Percentiles rank a stretch among this genome's conserved stretches.
These are phyloP conservation scores for Nasonovia ribisnigri DNA, from an alignment of 2,888 invertebrate genomes.

Conservation along the genomic window DNA sequence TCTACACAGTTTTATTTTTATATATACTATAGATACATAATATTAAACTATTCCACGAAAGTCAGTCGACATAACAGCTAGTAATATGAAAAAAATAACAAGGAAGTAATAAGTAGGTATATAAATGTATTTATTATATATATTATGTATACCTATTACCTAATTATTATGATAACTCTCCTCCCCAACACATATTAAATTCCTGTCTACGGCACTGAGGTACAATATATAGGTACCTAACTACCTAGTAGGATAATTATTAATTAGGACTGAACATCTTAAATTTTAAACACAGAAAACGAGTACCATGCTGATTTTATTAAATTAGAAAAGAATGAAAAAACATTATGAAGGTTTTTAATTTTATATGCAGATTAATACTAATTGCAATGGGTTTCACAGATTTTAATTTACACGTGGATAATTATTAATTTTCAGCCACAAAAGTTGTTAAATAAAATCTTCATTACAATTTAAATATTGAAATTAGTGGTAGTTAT, in stretches of 20 bases:
- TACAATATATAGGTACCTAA: not conserved
- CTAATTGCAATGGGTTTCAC: slow-evolving; percentile 43
- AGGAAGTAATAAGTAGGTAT: too few relatives aligned
- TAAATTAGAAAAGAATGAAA: not conserved
- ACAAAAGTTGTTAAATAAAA: slow-evolving; percentile 54
- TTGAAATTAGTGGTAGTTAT: slow-evolving; percentile 60
- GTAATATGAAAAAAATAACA: too few relatives aligned
- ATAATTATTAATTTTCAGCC: slow-evolving; percentile 45
- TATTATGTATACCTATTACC: too few relatives aligned
- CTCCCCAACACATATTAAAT: too few relatives aligned
- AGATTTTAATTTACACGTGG: slow-evolving; percentile 57
- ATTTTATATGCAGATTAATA: slow-evolving; percentile 34
- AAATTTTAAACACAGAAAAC: not conserved
- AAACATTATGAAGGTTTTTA: slow-evolving; percentile 8
- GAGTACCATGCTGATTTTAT: not conserved
- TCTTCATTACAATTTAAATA: slow-evolving; percentile 60
- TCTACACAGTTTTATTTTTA: too few relatives aligned
- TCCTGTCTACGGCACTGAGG: too few relatives aligned
- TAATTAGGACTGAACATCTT: not conserved
- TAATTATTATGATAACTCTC: too few relatives aligned
- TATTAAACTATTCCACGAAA: not conserved
- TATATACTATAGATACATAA: too few relatives aligned
- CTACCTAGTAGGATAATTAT: not conserved
- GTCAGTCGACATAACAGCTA: too few relatives aligned
- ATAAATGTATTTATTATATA: too few relatives aligned